Evolutionary conservation across 2,113 vertebrate species (phyloP), one percentile per base, ranked within the genome.

Genomic region (Eurypyga helias): DNA sequence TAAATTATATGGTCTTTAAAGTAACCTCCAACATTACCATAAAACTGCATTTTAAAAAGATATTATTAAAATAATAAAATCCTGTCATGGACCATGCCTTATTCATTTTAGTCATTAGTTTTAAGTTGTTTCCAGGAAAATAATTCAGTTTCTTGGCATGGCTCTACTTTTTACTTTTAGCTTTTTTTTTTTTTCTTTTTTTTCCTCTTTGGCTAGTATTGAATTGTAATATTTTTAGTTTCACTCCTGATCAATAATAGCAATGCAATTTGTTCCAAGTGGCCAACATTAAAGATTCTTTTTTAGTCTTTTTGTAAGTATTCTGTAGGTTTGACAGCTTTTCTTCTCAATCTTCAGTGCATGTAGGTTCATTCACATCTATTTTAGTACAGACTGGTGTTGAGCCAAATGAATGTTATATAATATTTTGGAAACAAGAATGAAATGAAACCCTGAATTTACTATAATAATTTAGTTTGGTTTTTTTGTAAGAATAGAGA

Each of bases 41-140:
- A 31, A 72, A 85, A 69, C 20, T 76, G 5, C 20, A 73, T 95
- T 76, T 92, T 46, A 16, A 83, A 86, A 86, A 4, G 9, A 33
- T 81, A 29, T n/a, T 72, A 67, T 83, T 72, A 67, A 96, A 93
- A 72, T 72, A 79, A 69, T 64, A 72, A 87, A 71, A 60, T 58
- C 14, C 7, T 71, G 9, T 55, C 23, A 33, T 66, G 23, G n/a
- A 19, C 3, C 17, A 57, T 77, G 36, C 45, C 11, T 73, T 83
- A 29, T 36, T 69, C 3, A 70, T 88, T 90, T 95, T 65, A 73
- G 17, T 77, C 10, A 80, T 69, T 80, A 34, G 18, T 77, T 80
- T 92, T 70, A 90, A 86, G 66, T 61, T 45, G 36, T 87, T 95
- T 90, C 33, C 61, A 83, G 48, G 38, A 94, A 93, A 93, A 90